A percentile compares a stretch with the other conserved stretches of the same genome.
phyloP scores from a whole-genome alignment of 2,797 vertebrate genomes.

The Crax fasciolata region DNA sequence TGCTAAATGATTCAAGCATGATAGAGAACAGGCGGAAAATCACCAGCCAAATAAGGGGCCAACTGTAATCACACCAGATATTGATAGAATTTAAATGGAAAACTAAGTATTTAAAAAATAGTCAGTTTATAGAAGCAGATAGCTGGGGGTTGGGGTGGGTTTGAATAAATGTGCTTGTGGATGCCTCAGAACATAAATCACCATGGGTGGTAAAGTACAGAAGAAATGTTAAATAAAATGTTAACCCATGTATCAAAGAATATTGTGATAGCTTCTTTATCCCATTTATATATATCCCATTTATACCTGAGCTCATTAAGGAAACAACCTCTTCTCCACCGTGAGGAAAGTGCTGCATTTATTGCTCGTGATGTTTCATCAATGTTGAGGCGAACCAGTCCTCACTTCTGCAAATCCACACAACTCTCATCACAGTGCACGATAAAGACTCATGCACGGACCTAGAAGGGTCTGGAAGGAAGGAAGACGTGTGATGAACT shows the following conservation, averaged over 20 bases:
- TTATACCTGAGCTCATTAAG: not conserved
- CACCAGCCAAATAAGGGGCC: not conserved
- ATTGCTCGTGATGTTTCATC: slow-evolving; percentile 9
- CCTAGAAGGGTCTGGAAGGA: not conserved
- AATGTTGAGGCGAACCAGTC: not conserved
- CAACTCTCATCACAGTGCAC: not conserved
- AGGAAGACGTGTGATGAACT: not conserved
- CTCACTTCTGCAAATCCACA: not conserved
- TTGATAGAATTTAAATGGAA: not conserved
- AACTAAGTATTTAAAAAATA: not conserved
- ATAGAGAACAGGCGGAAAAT: not conserved
- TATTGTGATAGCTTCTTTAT: not conserved
- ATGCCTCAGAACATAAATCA: not conserved
- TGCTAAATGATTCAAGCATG: not conserved
- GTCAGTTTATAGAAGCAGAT: not conserved
- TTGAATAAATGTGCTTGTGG: not conserved
- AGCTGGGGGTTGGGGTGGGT: not conserved
- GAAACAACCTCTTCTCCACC: not conserved
- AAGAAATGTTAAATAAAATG: not conserved
- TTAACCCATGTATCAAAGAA: not conserved
- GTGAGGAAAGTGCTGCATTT: not conserved
- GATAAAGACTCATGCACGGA: not conserved
- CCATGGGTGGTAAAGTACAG: not conserved
- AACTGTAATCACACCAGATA: not conserved
- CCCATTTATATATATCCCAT: not conserved